A percentile compares a stretch with the other conserved stretches of the same genome.
Conservation (phyloP, 2,113 vertebrate genomes). For the Xyliphius kryptos region DNA sequence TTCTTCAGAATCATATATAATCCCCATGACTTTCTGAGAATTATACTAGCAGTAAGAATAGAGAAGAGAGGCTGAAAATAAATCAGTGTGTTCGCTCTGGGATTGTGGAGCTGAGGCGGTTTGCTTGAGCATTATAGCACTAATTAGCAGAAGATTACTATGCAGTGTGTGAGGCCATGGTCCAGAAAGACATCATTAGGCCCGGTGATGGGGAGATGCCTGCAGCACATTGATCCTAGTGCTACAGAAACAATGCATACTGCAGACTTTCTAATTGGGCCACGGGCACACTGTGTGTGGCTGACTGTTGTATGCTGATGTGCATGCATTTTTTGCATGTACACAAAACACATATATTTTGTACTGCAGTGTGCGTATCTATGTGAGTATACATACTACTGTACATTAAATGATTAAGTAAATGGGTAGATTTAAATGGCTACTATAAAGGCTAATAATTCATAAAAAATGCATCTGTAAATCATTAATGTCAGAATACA, state of each 20-base stretch:
- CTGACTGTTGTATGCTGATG: constrained; percentile 42
- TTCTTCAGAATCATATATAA: constrained; percentile 47
- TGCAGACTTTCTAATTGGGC: constrained; percentile 74
- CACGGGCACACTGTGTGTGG: constrained; percentile 50
- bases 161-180: constrained; percentile 73
- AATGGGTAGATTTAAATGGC: too few species aligned
- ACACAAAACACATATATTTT: too few species aligned
- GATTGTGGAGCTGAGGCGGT: constrained; percentile 68
- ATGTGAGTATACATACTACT: constrained; percentile 1
- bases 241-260: constrained; percentile 73
- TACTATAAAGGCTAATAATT: too few species aligned
- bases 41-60: constrained; percentile 62
- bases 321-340: constrained; percentile 49
- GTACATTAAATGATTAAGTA: too few species aligned
- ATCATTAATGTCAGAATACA: too few species aligned
- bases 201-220: constrained; percentile 75
- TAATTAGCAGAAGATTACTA: constrained; percentile 81
- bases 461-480: neutral
- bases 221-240: constrained; percentile 72
- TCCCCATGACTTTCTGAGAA: constrained; percentile 66
- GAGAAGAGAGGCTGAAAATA: constrained; percentile 62
- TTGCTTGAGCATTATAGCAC: constrained; percentile 74
- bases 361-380: constrained; percentile 2
- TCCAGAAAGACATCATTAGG: constrained; percentile 79
- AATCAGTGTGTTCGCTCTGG: constrained; percentile 66